Evolutionary conservation across 2,113 vertebrate genomes (phyloP), one percentile per base, ranked within the genome.

Genomic region (Tyto alba): DNA sequence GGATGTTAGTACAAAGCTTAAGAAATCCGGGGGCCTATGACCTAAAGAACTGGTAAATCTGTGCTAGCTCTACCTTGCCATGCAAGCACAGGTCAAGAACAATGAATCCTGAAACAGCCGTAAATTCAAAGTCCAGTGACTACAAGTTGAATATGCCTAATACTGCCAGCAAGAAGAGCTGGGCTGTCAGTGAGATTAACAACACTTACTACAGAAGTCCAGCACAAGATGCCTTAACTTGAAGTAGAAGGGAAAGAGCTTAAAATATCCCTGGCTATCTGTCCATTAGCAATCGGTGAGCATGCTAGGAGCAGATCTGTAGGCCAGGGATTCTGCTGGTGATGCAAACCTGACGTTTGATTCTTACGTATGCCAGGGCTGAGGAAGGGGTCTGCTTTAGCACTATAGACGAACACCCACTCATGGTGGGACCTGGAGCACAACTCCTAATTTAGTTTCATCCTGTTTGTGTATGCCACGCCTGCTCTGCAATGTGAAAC

Each of bases 401-500:
- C 8, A 13, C 68, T 36, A 21, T 3, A 53, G 29, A 14, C 41
- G 45, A 81, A 72, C 63, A 43, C 6, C 38, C 32, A 10, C 1
- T n/a, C 40, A 19, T 1, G 15, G 40, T 38, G 48, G 59, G 10
- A 69, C 23, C 56, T 34, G 21, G 27, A 72, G 47, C 78, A 43
- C 69, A 89, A 11, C 38, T 67, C 38, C 47, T 43, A 30, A n/a
- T 2, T 27, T 22, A 48, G 19, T 74, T 89, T 53, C 55, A 53
- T 20, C 34, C 50, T 11, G 7, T 56, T 20, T 56, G 23, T 4
- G 7, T 2, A 1, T 3, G 40, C 43, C 23, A 55, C 60, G 38
- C 27, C 29, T 19, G 30, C 66, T 43, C 29, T 56, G 48, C 53
- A 45, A 19, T 0, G 0, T 14, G 48, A 50, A 85, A 67, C 2